phyloP scores from a whole-genome alignment of 2,888 invertebrate species.

The Punctoribates punctum region DNA sequence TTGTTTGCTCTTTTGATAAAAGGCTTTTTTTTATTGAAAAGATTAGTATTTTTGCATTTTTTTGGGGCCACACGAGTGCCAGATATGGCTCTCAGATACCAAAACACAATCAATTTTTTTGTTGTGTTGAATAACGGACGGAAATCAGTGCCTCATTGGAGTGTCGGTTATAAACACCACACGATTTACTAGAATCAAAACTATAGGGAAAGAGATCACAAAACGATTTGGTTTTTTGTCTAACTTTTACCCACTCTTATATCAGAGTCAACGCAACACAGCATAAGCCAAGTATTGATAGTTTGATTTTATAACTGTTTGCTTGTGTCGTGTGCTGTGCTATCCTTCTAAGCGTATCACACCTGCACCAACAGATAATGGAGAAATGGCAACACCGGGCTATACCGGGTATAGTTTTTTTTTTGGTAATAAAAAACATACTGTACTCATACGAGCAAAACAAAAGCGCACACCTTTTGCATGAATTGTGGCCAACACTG shows the following conservation, averaged over 20 bases:
- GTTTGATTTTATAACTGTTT: conserved; percentile 35
- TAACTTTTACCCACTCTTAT: conserved; percentile 7
- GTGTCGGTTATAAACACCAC: conserved; percentile 17
- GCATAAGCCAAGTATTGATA: neutral
- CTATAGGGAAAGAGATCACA: neutral
- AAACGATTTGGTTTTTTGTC: conserved; percentile 27
- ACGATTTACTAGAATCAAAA: conserved; percentile 10
- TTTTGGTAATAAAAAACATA: conserved; percentile 16
- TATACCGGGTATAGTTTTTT: conserved; percentile 21
- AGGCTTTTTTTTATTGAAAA: too few species aligned
- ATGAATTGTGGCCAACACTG: too few species aligned
- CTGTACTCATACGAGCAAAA: neutral
- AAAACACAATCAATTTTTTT: neutral
- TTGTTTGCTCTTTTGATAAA: too few species aligned
- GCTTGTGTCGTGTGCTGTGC: conserved; percentile 1
- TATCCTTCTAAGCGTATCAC: conserved; percentile 29
- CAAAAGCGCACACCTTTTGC: conserved; percentile 29
- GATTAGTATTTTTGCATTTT: neutral
- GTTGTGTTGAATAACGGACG: conserved; percentile 9
- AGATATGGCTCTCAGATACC: neutral
- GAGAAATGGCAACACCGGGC: conserved; percentile 14
- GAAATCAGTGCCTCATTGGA: conserved; percentile 32
- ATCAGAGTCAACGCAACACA: conserved; percentile 4
- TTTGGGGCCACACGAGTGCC: neutral
- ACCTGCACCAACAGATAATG: conserved; percentile 24